Base-by-base conservation (phyloP, 2,888 invertebrate species). In the Odontomyia ornata region DNA sequence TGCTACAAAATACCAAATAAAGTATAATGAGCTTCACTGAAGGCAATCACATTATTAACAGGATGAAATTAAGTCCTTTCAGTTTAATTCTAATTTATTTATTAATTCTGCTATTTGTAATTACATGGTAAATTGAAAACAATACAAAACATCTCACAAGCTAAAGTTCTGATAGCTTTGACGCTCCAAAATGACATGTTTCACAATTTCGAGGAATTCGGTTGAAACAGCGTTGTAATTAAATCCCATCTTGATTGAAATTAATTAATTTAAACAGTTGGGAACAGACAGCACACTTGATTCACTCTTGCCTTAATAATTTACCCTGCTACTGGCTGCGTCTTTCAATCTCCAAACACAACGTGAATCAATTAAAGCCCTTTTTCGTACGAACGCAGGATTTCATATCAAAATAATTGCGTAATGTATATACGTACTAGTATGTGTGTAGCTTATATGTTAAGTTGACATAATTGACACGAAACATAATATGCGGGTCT, bases 381-480 rank as follows among this genome's bases (percentile, higher is more conserved):
- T 21, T 56, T 43, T n/a, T 15, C n/a, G 43, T 43, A 71, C 25
- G 27, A 71, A 43, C 9, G 23, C 36, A 65, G n/a, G 76, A 78
- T 76, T 73, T 60, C 46, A 18, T 67, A 76, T 78, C 78, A 75
- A 36, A 36, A 36, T 52, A 77, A 76, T 52, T 77, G 71, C 75
- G 56, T 76, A 65, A 27, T 15, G 36, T 76, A 27, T 76, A 69
- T 25, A 18, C n/a, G n/a, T n/a, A n/a, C n/a, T n/a, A n/a, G n/a
- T n/a, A 25, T 21, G 13, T 64, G 30, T 65, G 52, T 67, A 65
- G 60, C 56, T 78, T 77, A 78, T 77, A 76, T 52, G 36, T 77
- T 77, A 62, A 80, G 80, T 80, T 80, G 80, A 80, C 80, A 80
- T 81, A 80, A 81, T 81, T 81, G 80, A 80, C 81, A 80, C 79